Evolutionary conservation across 2,797 vertebrate genomes (phyloP), one percentile per base, ranked within the genome.

Genomic region (Enteromius radiatus): DNA sequence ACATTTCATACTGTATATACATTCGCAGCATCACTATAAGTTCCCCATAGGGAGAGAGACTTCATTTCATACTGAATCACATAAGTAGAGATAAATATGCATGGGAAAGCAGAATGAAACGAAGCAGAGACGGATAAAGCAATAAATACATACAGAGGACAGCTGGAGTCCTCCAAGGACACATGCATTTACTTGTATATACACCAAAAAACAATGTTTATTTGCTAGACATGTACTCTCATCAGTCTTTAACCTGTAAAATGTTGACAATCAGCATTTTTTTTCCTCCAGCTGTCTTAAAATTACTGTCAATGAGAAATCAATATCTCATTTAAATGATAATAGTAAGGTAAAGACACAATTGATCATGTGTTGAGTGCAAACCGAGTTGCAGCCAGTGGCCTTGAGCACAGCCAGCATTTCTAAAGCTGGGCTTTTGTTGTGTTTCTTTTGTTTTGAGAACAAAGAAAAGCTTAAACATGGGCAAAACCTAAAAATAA

Each of bases 311-410:
- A 89, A 88, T 85, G 84, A 83, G 86, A 89, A 89, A 92, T 93
- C 91, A 84, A 91, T 91, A 91, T 81, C 64, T 83, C 77, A 89
- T 92, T 91, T 88, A 89, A 88, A 91, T 89, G 84, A 90, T 90
- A 92, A 92, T 86, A 86, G 79, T 15, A 56, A 78, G 70, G 65
- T 21, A 71, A 54, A 26, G 71, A 54, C 36, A 71, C 80, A 84
- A 84, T 89, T 87, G 69, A 84, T 89, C 68, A 78, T 65, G 65
- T 41, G 47, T 85, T 84, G 49, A 68, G 76, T 52, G 43, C 65
- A 74, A 78, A 70, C 41, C 1, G 71, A 68, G 76, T 17, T 19
- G 28, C 77, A 31, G 17, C 26, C 65, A 36, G 15, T 65, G 65
- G 81, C 82, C 81, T 85, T 82, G 81, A 77, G 71, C 76, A 15